Percentiles rank a stretch among this genome's conserved stretches.
These are phyloP conservation scores for Palythoa caribaeorum DNA, from an alignment of 92 coral and sea anemone genomes.

Conservation along the genomic window DNA sequence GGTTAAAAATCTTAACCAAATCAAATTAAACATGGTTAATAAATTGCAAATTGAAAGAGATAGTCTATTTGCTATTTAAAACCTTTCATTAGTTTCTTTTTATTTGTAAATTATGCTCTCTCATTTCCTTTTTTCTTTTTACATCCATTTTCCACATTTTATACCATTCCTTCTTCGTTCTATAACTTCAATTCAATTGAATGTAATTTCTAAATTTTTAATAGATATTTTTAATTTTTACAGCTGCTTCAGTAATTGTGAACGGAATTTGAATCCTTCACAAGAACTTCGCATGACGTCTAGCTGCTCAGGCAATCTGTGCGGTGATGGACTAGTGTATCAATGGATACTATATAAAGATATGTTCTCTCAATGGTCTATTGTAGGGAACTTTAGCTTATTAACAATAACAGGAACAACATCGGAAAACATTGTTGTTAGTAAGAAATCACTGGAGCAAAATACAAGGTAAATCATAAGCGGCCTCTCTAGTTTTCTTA, in stretches of 20 bases:
- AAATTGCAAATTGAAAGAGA: no score
- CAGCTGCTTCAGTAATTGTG: slow-evolving; percentile 48
- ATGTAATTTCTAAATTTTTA: no score
- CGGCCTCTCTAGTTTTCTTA: no score
- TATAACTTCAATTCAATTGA: no score
- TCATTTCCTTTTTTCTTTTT: no score
- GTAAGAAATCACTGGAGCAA: neutral
- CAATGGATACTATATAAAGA: slow-evolving; percentile 23
- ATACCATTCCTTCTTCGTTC: no score
- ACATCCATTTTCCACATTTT: no score
- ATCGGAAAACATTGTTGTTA: slow-evolving; percentile 8
- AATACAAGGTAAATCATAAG: neutral
- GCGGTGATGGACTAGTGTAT: slow-evolving; percentile 8
- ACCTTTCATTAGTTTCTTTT: no score
- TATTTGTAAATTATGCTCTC: no score
- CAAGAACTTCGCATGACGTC: slow-evolving; percentile 37
- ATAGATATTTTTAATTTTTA: neutral
- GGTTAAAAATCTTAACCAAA: no score
- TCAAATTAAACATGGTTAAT: no score
- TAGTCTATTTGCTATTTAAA: no score
- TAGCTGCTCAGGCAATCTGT: neutral
- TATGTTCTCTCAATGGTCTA: neutral
- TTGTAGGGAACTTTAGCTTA: neutral
- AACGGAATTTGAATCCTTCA: slow-evolving; percentile 30
- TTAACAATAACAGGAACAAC: slow-evolving; percentile 19